Percentiles rank a stretch among this genome's conserved stretches.
Conservation (phyloP, 2,797 vertebrate species). For the Molossus alvarezi region DNA sequence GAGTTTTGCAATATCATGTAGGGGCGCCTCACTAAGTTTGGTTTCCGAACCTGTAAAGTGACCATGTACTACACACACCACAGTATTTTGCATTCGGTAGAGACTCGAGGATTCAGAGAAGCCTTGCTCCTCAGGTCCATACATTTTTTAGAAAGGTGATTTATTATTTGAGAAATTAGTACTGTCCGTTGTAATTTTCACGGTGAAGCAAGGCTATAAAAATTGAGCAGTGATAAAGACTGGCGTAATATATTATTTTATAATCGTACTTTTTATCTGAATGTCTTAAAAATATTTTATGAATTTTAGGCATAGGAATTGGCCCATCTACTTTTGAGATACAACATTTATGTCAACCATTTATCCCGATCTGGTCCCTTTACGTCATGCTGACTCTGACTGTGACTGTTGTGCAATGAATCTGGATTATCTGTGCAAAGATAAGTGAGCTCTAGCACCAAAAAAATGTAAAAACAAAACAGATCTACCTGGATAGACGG, state of each 20-base stretch:
- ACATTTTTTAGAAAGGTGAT: neutral
- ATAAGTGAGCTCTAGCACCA: neutral
- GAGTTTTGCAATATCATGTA: neutral
- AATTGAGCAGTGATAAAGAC: neutral
- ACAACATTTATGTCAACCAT: neutral
- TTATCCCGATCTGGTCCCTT: neutral
- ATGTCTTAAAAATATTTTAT: neutral
- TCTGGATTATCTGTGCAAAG: neutral
- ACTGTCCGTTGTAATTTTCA: neutral
- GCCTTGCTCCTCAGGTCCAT: accelerated
- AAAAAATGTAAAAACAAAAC: neutral
- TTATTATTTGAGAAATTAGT: neutral
- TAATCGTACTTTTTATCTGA: constrained; percentile 6
- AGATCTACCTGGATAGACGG: neutral
- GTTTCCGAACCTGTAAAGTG: neutral
- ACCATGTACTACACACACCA: neutral
- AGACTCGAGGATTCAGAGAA: neutral
- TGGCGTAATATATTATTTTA: neutral
- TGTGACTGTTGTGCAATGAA: neutral
- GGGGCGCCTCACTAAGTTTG: neutral
- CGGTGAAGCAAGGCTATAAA: neutral
- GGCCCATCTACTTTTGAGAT: neutral
- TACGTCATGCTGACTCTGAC: neutral
- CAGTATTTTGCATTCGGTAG: neutral
- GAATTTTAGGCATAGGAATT: neutral